A percentile compares a stretch with the other conserved stretches of the same genome.
phyloP scores from a whole-genome alignment of 2,888 invertebrate species.

The Diarsia mendica region DNA sequence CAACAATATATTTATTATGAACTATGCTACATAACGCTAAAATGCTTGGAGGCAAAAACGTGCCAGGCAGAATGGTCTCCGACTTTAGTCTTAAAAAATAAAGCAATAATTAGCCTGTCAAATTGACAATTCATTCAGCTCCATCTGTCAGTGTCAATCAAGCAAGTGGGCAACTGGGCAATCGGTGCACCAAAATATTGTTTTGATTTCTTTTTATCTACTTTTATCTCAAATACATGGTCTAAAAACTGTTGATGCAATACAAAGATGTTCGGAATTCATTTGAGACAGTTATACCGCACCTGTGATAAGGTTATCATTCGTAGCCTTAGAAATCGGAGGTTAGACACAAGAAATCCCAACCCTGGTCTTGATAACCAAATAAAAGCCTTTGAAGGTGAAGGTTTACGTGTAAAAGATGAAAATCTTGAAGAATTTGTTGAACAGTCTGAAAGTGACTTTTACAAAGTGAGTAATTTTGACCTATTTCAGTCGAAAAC shows the following conservation, averaged over 20 bases:
- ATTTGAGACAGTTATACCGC: conserved; percentile 74
- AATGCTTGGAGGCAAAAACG: no score
- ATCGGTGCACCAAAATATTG: not conserved
- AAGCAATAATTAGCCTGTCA: no score
- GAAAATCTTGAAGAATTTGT: conserved; percentile 82
- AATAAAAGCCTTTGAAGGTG: conserved; percentile 77
- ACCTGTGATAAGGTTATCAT: conserved; percentile 78
- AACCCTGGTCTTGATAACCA: conserved; percentile 84
- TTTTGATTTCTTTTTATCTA: not conserved
- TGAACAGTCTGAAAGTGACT: conserved; percentile 84
- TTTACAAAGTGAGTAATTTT: conserved; percentile 76
- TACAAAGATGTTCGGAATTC: conserved; percentile 76
- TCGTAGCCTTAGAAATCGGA: conserved; percentile 77
- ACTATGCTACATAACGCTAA: no score
- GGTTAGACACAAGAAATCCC: conserved; percentile 65
- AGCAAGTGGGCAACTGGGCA: conserved; percentile 17
- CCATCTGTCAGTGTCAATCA: conserved; percentile 2
- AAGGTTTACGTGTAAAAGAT: conserved; percentile 76
- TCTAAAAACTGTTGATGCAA: not conserved
- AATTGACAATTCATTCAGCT: no score
- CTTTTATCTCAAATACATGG: not conserved
- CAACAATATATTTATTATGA: no score
- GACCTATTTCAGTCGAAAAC: not conserved
- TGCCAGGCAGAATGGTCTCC: no score
- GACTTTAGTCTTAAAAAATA: no score